phyloP scores from a whole-genome alignment of 2,113 vertebrate species.

The Gallinago paraguaiae region DNA sequence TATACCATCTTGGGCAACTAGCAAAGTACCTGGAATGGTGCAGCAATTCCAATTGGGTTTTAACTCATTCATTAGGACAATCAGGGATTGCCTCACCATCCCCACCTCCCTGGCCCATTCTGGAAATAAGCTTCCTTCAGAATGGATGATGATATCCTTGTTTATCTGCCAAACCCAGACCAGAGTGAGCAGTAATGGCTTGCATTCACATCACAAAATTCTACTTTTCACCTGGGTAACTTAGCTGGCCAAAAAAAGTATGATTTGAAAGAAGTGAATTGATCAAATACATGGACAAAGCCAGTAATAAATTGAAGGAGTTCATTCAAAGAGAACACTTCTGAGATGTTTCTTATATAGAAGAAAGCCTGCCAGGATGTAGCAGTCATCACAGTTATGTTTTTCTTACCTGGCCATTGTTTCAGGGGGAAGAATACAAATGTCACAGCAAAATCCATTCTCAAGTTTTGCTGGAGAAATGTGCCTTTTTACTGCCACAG shows the following conservation, averaged over 20 bases:
- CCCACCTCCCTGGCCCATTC: background rate
- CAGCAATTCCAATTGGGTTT: background rate
- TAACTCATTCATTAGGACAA: background rate
- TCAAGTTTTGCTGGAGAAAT: background rate
- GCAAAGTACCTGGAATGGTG: background rate
- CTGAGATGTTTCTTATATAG: background rate
- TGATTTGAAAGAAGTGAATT: background rate
- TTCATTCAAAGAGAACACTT: background rate
- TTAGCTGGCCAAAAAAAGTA: background rate
- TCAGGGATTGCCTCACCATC: background rate
- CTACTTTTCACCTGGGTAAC: background rate
- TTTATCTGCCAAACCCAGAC: background rate
- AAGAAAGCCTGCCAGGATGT: background rate
- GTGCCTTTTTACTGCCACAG: background rate
- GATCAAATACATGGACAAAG: background rate
- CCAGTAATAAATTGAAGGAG: background rate
- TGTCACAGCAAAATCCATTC: background rate
- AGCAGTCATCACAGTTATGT: background rate
- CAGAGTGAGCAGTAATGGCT: background rate
- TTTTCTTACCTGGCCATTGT: background rate
- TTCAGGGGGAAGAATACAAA: background rate
- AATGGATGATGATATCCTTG: background rate
- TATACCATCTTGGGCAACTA: background rate
- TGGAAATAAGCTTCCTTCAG: background rate
- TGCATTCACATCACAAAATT: background rate